Evolutionary conservation across 2,888 invertebrate genomes (phyloP), one percentile per base, ranked within the genome.

Genomic region (Automeris io): DNA sequence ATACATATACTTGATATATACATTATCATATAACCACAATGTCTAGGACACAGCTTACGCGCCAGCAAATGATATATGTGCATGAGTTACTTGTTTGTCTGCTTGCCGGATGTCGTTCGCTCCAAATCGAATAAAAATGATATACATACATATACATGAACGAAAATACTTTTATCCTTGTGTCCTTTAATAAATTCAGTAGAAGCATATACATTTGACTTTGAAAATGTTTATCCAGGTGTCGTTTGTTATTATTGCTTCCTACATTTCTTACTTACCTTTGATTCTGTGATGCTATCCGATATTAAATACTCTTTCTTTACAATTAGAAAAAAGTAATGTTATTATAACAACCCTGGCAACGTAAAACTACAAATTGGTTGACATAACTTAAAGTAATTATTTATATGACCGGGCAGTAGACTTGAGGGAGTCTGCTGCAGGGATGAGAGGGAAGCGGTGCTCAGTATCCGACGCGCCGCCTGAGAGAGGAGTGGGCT

Each of bases 191-290:
- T 52, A 42, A 40, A 65, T 70, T 69, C 61, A 61, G 64, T 64
- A 24, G 11, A 39, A 26, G 7, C 67, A 63, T 65, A 58, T 47
- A 44, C 44, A 71, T 78, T 78, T 75, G 70, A 74, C 70, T 80
- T 77, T 71, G 60, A 75, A 69, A 76, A 60, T 49, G 41, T 49
- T 38, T 35, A 55, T 57, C 76, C 77, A 78, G 74, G 69, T 78
- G 75, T 65, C 40, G 47, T 44, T 40, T 25, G 35, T 41, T 39
- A 16, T 29, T 37, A 7, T 13, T 5, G 11, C 12, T 37, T 21
- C 2, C 22, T 29, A 36, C 36, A 6, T 13, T 24, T 5, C 2
- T n/a, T 13, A 22, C 33, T 13, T 5, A 22, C 33, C 12, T 16
- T n/a, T n/a, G n/a, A n/a, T n/a, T n/a, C n/a, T n/a, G n/a, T n/a